Conservation (phyloP, 2,888 invertebrate genomes). For the Eupithecia subfuscata region DNA sequence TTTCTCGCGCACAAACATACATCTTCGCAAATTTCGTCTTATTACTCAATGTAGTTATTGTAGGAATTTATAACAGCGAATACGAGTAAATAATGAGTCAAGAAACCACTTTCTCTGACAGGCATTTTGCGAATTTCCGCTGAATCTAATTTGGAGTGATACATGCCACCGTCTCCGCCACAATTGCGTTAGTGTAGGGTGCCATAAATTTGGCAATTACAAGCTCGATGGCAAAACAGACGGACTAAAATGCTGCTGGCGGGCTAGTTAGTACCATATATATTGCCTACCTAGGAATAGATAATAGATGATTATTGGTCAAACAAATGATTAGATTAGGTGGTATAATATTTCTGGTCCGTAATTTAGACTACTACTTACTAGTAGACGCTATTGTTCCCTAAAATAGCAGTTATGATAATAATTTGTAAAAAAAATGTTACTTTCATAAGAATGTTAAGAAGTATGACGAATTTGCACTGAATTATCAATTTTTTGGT, state of each 20-base stretch:
- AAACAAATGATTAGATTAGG: too few species aligned
- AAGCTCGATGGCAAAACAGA: slow-evolving; percentile 68
- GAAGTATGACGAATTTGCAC: too few species aligned
- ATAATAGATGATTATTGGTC: too few species aligned
- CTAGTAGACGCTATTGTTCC: too few species aligned
- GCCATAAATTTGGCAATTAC: slow-evolving; percentile 83
- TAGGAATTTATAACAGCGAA: slow-evolving; percentile 26
- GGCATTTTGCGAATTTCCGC: slow-evolving; percentile 59
- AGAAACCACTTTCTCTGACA: slow-evolving; percentile 62
- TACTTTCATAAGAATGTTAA: too few species aligned
- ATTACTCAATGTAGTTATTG: neutral
- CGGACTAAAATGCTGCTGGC: slow-evolving; percentile 65
- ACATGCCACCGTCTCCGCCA: slow-evolving; percentile 72
- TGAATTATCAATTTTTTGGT: too few species aligned
- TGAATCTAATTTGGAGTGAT: slow-evolving; percentile 82
- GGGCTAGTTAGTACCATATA: too few species aligned
- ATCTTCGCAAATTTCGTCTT: neutral
- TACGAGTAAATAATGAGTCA: slow-evolving; percentile 44
- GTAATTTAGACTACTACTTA: too few species aligned
- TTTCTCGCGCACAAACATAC: neutral
- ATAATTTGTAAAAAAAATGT: too few species aligned
- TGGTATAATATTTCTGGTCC: too few species aligned
- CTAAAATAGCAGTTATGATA: too few species aligned
- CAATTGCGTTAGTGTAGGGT: slow-evolving; percentile 79
- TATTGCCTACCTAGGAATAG: too few species aligned